Base-by-base conservation (phyloP, 2,888 invertebrate genomes). In the Athripsodes cinereus region DNA sequence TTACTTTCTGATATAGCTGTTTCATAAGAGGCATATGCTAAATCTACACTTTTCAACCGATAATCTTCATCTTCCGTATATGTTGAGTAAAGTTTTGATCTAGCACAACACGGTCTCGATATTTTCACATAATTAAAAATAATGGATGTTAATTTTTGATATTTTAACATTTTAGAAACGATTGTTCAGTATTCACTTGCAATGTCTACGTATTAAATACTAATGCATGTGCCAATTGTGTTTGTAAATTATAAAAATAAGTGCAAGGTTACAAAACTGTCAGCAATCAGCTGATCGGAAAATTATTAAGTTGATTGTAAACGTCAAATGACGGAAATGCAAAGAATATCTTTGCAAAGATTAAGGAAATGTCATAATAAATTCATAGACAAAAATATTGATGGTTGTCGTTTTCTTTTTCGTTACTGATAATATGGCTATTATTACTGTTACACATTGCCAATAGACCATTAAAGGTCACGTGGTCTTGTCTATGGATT, bases 11-110 rank as follows among this genome's bases (percentile, higher is more conserved):
- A 69, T 1, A 69, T 64, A 47, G 76, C 76, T 65, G 73, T 78
- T 68, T 88, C 87, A 66, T 85, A 88, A 19, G 83, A 81, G 19
- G 85, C 82, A 65, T 83, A 87, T 1, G 87, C 81, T 67, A 90
- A 73, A 65, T 84, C 81, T 3, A 89, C 80, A 1, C 87, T 74
- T 35, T 64, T 60, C 18, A 65, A 19, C n/a, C 54, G 53, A 20
- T 49, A 51, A 16, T 31, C 22, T 54, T 61, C 51, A 46, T 53
- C 51, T 48, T 54, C 54, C 8, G 55, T 59, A 31, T 47, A 21
- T 8, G 56, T 57, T 26, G 56, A 61, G 18, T 52, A 55, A 2
- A 22, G 20, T 18, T 53, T 58, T 6, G 44, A 11, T 21, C 47
- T 18, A 34, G 18, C 26, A 11, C 53, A 40, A n/a, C 50, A 35